Evolutionary conservation across 2,888 invertebrate species (phyloP).

Genomic region (Agonopterix alstromeriana): DNA sequence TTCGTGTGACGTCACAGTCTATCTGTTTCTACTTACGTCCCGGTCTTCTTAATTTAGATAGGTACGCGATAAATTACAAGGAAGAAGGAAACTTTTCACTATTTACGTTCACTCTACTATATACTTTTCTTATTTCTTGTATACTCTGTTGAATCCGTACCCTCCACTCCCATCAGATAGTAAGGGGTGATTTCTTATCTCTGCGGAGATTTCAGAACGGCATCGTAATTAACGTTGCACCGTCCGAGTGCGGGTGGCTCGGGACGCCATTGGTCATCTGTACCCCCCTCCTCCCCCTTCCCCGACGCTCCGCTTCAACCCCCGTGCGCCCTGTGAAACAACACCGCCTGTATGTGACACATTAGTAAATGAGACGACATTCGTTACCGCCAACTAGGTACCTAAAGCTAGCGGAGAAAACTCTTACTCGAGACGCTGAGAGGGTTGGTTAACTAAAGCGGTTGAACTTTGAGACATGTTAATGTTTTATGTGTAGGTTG

Average conservation of each 20-base stretch:
- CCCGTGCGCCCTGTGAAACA: slow-evolving; percentile 45
- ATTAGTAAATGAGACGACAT: slow-evolving; percentile 78
- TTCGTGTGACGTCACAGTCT: too few species aligned
- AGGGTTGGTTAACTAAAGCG: neutral
- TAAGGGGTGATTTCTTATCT: slow-evolving; percentile 11
- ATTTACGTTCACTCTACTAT: too few species aligned
- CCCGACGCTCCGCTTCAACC: slow-evolving; percentile 8
- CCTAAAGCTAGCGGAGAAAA: slow-evolving; percentile 17
- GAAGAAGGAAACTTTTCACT: too few species aligned
- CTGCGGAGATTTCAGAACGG: slow-evolving; percentile 22
- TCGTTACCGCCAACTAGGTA: slow-evolving; percentile 50
- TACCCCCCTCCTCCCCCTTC: slow-evolving; percentile 19
- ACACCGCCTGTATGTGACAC: slow-evolving; percentile 76
- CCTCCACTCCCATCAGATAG: too few species aligned
- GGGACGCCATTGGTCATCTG: slow-evolving; percentile 63
- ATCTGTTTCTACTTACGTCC: too few species aligned
- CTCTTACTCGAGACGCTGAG: neutral
- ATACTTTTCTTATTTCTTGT: neutral
- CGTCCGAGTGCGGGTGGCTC: slow-evolving; percentile 34
- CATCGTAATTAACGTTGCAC: slow-evolving; percentile 62
- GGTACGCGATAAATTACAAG: too few species aligned
- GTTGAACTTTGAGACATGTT: neutral
- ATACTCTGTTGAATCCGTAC: too few species aligned
- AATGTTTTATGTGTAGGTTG: too few species aligned
- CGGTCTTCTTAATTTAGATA: too few species aligned